Conservation (phyloP, 2,888 invertebrate genomes). For the Exephanes ischioxanthus region DNA sequence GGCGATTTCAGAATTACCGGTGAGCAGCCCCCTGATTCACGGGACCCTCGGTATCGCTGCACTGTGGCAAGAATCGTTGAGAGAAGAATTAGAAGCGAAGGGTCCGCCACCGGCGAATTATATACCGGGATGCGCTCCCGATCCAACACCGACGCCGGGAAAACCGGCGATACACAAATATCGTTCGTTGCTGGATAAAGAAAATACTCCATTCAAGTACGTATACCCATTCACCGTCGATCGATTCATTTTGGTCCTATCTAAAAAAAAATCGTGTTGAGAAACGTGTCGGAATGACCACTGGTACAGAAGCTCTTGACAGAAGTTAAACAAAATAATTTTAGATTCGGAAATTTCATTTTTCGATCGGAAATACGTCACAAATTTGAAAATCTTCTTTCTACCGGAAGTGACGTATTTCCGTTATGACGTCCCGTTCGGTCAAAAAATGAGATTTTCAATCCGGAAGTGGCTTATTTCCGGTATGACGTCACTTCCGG, state of each 20-base stretch:
- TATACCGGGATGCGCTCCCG: conserved; percentile 96
- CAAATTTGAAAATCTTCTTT: too few species aligned
- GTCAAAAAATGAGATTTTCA: too few species aligned
- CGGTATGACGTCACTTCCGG: too few species aligned
- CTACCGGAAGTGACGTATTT: too few species aligned
- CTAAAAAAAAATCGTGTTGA: not conserved
- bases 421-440: too few species aligned
- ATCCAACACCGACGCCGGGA: conserved; percentile 86
- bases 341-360: too few species aligned
- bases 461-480: too few species aligned
- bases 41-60: conserved; percentile 93
- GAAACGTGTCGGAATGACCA: not conserved
- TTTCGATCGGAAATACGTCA: too few species aligned
- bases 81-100: conserved; percentile 91
- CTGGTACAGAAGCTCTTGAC: too few species aligned
- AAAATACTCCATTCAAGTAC: conserved; percentile 97
- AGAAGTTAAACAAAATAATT: too few species aligned
- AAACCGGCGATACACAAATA: conserved; percentile 97
- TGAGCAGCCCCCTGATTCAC: conserved; percentile 97
- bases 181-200: conserved; percentile 94
- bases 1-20: conserved; percentile 92
- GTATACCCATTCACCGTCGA: conserved; percentile 73
- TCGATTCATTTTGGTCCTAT: not conserved
- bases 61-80: conserved; percentile 94
- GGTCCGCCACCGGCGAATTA: conserved; percentile 94